phyloP scores from a whole-genome alignment of 2,113 vertebrate species.

The Peromyscus californicus region DNA sequence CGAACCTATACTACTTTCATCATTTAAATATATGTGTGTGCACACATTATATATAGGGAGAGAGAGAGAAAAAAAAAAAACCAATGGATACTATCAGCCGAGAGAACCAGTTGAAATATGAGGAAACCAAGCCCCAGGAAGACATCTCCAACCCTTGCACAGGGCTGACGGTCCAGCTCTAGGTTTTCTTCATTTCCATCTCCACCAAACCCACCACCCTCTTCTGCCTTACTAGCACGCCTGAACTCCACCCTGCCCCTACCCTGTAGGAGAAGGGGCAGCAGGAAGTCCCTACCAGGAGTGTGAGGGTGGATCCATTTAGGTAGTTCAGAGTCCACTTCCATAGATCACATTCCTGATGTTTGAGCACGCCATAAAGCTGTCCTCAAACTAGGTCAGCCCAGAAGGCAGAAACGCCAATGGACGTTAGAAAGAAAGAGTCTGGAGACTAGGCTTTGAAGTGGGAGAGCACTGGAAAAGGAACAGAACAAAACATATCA shows the following conservation, averaged over 20 bases:
- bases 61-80: too few species aligned
- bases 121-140: not conserved
- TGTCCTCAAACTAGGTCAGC: not conserved
- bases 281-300: not conserved
- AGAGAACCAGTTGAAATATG: not conserved
- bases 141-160: not conserved
- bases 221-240: not conserved
- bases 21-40: too few species aligned
- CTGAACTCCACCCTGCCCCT: not conserved
- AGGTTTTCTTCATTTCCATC: not conserved
- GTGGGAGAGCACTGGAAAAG: not conserved
- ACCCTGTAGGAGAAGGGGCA: not conserved
- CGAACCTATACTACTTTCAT: too few species aligned
- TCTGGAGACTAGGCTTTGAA: not conserved
- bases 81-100: too few species aligned
- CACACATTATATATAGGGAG: too few species aligned
- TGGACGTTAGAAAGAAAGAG: not conserved
- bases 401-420: not conserved
- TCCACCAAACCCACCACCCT: not conserved
- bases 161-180: not conserved
- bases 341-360: not conserved
- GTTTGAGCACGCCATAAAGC: not conserved
- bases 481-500: not conserved
- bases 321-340: not conserved
- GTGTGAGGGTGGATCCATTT: rapidly evolving